Evolutionary conservation across 2,113 vertebrate species (phyloP).

Genomic region (Muscicapa adusta): DNA sequence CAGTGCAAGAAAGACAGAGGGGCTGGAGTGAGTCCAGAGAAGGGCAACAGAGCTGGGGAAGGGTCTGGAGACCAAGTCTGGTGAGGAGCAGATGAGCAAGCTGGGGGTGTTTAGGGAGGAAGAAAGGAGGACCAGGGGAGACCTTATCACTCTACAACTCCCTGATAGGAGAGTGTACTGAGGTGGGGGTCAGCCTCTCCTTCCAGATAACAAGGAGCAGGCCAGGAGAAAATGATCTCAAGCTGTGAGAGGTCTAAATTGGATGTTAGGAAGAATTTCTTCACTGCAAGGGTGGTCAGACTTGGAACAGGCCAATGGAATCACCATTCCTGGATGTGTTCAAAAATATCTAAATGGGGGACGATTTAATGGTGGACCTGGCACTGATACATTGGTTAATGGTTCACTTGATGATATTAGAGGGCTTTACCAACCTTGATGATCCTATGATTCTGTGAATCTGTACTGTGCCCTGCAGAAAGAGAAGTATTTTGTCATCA

Average conservation of each 20-base stretch:
- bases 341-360: not conserved
- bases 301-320: not conserved
- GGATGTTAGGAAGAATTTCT: not conserved
- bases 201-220: not conserved
- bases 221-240: not conserved
- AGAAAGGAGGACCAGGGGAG: not conserved
- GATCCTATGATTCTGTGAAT: not conserved
- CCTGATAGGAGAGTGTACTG: too few species aligned
- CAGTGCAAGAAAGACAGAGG: accelerated
- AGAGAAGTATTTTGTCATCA: not conserved
- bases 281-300: not conserved
- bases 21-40: not conserved
- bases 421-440: not conserved
- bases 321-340: not conserved
- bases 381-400: not conserved
- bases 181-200: accelerated
- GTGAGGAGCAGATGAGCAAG: not conserved
- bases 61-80: not conserved
- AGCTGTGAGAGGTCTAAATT: not conserved
- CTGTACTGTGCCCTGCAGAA: not conserved
- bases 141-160: not conserved
- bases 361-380: not conserved
- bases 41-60: accelerated
- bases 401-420: not conserved
- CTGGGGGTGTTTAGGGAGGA: not conserved